Base-by-base conservation (phyloP, 2,888 invertebrate species). In the Papilio protenor region DNA sequence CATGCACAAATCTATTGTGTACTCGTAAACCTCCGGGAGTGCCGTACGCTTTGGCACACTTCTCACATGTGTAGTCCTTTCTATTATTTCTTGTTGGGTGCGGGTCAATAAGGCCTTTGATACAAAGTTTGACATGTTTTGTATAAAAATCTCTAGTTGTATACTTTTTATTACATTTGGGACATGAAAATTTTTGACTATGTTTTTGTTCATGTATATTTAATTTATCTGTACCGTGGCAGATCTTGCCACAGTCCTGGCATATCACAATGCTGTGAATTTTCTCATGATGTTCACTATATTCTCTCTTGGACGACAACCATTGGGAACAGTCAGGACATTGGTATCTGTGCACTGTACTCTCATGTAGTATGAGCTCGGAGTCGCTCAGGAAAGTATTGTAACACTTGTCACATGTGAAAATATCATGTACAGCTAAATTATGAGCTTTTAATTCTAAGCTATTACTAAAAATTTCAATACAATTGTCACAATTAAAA, bases 91-190 rank as follows among this genome's bases (percentile, higher is more conserved):
- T 85, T 59, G 88, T 87, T 0, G 93, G 94, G 83, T 94, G 94
- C 1, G 89, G 90, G 72, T 91, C 92, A n/a, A 93, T 79, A 21
- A 85, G 81, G 49, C 91, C 87, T 49, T 90, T 87, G 0, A 91
- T 80, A 77, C 94, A 94, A 66, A 93, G 83, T 73, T 90, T 87
- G 0, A 91, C 90, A 87, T 94, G 94, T 82, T 88, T 92, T 6
- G 83, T 77, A 80, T 85, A 94, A 81, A 89, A 94, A 47, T 90
- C 91, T 82, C 87, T 91, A 10, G 94, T 94, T 16, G 87, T 82
- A 76, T 94, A 94, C 11, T 80, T 83, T 82, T 93, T 94, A 0
- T 90, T 89, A 85, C 94, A 94, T 82, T 94, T 94, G 0, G 93
- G 90, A 78, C 94, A 94, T 74, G 86, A 80, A 79, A 85, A 88